Evolutionary conservation across 2,113 vertebrate genomes (phyloP).

Genomic region (Polypterus bichir): DNA sequence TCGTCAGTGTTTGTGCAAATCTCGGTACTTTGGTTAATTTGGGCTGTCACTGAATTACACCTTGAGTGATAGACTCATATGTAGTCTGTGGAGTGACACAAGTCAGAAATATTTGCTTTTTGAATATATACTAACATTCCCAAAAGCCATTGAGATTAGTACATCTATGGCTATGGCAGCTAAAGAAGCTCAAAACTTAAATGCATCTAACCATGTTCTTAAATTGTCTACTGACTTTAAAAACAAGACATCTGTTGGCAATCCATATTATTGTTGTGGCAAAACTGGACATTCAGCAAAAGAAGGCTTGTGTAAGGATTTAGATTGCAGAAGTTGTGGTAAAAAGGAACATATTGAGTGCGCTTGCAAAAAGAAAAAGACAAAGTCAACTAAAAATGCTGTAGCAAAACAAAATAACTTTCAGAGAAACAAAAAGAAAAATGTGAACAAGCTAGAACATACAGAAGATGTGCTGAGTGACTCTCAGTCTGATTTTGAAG

Average conservation of each 20-base stretch:
- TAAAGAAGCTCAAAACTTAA: slow-evolving; percentile 11
- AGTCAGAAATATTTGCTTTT: too few relatives aligned
- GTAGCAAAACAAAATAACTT: slow-evolving; percentile 4
- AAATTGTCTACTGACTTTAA: slow-evolving; percentile 4
- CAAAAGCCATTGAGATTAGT: slow-evolving; percentile 10
- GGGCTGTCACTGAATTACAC: too few relatives aligned
- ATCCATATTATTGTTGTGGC: slow-evolving; percentile 11
- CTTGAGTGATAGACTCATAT: too few relatives aligned
- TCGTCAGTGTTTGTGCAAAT: too few relatives aligned
- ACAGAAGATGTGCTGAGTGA: slow-evolving; percentile 6
- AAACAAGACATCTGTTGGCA: background rate
- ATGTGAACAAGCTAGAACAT: slow-evolving; percentile 12
- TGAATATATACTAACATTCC: background rate
- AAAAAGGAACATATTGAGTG: slow-evolving; percentile 13
- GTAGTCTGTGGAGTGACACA: too few relatives aligned
- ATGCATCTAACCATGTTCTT: slow-evolving; percentile 6
- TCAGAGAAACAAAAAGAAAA: slow-evolving; percentile 1
- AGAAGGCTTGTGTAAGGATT: slow-evolving; percentile 12
- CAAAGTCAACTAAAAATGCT: background rate
- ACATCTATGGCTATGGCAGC: slow-evolving; percentile 9
- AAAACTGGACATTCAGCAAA: slow-evolving; percentile 10
- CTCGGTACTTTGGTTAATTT: too few relatives aligned
- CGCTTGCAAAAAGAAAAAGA: slow-evolving; percentile 12
- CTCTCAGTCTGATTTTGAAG: background rate
- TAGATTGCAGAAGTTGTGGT: slow-evolving; percentile 12